phyloP scores from a whole-genome alignment of 2,888 invertebrate species.

The Didymodactylos carnosus region DNA sequence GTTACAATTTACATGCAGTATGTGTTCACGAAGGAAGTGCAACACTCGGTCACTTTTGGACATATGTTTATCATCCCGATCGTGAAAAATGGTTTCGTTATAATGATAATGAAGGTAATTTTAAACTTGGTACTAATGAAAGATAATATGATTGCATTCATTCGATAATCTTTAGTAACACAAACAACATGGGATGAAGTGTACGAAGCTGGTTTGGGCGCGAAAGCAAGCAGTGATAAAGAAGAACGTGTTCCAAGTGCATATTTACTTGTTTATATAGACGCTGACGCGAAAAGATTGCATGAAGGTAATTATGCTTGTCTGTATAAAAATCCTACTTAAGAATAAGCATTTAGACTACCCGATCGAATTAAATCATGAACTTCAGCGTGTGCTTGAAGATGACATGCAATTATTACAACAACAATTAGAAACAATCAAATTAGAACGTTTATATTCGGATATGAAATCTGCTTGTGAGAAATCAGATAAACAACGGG shows the following conservation, averaged over 20 bases:
- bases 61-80: conserved; percentile 31
- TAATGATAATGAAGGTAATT: conserved; percentile 27
- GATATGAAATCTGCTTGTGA: background rate
- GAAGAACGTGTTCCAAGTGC: conserved; percentile 5
- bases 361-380: background rate
- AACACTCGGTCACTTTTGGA: conserved; percentile 38
- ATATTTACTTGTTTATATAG: conserved; percentile 8
- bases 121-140: background rate
- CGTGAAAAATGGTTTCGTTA: conserved; percentile 33
- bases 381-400: conserved; percentile 1
- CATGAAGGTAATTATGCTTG: background rate
- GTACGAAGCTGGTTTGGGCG: background rate
- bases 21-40: conserved; percentile 38
- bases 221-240: background rate
- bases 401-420: background rate
- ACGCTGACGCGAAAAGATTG: background rate
- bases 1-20: conserved; percentile 36
- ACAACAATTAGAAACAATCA: background rate
- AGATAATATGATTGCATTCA: background rate
- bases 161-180: background rate
- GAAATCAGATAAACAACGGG: background rate
- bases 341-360: background rate
- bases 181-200: conserved; percentile 10
- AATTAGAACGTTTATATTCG: background rate
- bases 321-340: no score